Evolutionary conservation across 2,888 invertebrate species (phyloP).

Genomic region (Neocrepidodera transversa): DNA sequence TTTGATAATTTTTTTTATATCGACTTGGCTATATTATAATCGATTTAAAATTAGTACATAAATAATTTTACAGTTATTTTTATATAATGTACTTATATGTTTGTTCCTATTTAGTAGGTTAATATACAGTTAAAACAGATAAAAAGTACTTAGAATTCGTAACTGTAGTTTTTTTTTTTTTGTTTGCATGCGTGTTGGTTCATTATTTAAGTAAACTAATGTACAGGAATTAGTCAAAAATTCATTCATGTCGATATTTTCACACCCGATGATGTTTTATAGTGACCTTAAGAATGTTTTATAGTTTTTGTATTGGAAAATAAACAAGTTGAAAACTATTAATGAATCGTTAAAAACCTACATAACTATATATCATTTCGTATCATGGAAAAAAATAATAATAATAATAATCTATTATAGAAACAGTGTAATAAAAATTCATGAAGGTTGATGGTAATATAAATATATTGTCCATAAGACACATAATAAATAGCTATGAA

Average conservation of each 20-base stretch:
- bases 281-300: slow-evolving; percentile 6
- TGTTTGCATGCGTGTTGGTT: background rate
- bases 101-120: slow-evolving; percentile 12
- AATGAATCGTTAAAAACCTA: slow-evolving; percentile 12
- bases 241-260: too few species aligned
- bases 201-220: background rate
- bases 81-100: slow-evolving; percentile 5
- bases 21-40: too few species aligned
- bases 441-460: slow-evolving; percentile 1
- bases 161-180: slow-evolving; percentile 22
- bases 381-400: background rate
- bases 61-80: slow-evolving; percentile 21
- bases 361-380: slow-evolving; percentile 12
- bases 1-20: too few species aligned
- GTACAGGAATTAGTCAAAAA: too few species aligned
- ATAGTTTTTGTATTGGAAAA: slow-evolving; percentile 17
- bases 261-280: too few species aligned
- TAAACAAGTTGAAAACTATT: slow-evolving; percentile 5
- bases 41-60: slow-evolving; percentile 12
- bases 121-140: slow-evolving; percentile 19
- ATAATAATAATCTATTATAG: background rate
- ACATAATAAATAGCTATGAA: background rate
- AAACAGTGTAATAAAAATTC: slow-evolving; percentile 4
- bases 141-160: slow-evolving; percentile 22
- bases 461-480: background rate